Percentiles rank a stretch among this genome's conserved stretches.
Conservation (phyloP, 2,113 vertebrate genomes). For the Proterorhinus semilunaris region DNA sequence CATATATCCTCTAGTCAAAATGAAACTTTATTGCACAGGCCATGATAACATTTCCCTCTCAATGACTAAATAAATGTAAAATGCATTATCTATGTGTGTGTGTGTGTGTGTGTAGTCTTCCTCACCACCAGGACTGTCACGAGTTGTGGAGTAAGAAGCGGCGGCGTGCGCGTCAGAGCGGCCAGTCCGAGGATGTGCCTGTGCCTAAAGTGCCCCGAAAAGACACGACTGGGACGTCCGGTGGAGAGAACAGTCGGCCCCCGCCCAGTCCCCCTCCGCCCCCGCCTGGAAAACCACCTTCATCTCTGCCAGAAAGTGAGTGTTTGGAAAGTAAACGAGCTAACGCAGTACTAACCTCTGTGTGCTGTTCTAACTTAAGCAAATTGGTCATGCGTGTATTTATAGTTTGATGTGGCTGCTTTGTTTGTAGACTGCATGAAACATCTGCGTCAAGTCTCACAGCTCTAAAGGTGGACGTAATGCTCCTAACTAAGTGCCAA, state of each 20-base stretch:
- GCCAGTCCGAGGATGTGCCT: constrained; percentile 85
- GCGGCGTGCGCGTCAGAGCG: constrained; percentile 89
- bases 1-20: too few species aligned
- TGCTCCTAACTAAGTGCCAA: not conserved
- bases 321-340: constrained; percentile 50
- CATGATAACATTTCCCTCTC: too few species aligned
- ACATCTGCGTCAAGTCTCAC: constrained; percentile 1
- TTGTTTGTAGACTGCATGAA: constrained; percentile 8
- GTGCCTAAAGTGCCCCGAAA: constrained; percentile 89
- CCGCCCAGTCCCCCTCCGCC: constrained; percentile 80
- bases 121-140: constrained; percentile 97
- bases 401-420: not conserved
- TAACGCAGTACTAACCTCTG: not conserved
- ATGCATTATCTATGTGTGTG: not conserved
- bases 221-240: constrained; percentile 81
- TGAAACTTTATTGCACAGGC: too few species aligned
- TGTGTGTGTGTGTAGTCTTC: constrained; percentile 79
- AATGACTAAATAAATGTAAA: too few species aligned
- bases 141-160: constrained; percentile 99
- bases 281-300: constrained; percentile 56
- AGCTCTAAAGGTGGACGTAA: not conserved
- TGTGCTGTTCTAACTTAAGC: not conserved
- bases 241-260: constrained; percentile 83
- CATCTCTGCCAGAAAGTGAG: constrained; percentile 61
- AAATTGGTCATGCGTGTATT: not conserved